Conservation (phyloP, 2,888 invertebrate genomes). For the Leptogaster cylindrica region DNA sequence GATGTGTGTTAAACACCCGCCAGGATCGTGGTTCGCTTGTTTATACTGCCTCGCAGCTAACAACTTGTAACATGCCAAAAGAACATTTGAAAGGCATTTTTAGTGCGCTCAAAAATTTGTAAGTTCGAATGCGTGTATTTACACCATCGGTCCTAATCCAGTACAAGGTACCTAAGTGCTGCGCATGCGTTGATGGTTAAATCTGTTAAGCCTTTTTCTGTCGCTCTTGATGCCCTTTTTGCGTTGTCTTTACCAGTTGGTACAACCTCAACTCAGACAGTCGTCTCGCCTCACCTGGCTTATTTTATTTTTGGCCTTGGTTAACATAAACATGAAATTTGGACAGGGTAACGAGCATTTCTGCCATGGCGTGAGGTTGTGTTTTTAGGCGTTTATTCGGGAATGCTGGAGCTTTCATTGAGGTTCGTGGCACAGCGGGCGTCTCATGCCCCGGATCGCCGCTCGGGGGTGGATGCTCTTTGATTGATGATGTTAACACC, state of each 20-base stretch:
- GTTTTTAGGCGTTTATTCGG: neutral
- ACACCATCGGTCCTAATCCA: constrained; percentile 39
- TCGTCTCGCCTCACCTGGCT: constrained; percentile 27
- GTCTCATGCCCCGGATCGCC: constrained; percentile 17
- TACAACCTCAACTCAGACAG: constrained; percentile 12
- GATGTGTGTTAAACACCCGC: constrained; percentile 43
- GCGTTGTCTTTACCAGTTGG: neutral
- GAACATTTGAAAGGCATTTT: constrained; percentile 42
- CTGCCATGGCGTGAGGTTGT: constrained; percentile 7
- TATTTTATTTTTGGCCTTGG: constrained; percentile 11
- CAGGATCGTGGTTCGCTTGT: constrained; percentile 38
- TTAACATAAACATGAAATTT: constrained; percentile 39
- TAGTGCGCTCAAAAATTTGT: constrained; percentile 31
- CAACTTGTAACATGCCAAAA: constrained; percentile 44
- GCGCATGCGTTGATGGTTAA: constrained; percentile 20
- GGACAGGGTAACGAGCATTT: constrained; percentile 25
- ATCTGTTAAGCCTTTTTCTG: neutral
- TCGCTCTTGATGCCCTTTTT: neutral
- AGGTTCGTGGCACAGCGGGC: constrained; percentile 24
- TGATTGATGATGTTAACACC: constrained; percentile 40
- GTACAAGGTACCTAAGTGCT: constrained; percentile 37
- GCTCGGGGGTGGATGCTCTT: constrained; percentile 30
- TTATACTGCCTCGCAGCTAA: constrained; percentile 44
- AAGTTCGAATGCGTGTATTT: constrained; percentile 28
- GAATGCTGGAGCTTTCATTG: constrained; percentile 25